These are phyloP conservation scores for Scomber colias DNA, from an alignment of 2,113 vertebrate genomes.

Conservation along the genomic window DNA sequence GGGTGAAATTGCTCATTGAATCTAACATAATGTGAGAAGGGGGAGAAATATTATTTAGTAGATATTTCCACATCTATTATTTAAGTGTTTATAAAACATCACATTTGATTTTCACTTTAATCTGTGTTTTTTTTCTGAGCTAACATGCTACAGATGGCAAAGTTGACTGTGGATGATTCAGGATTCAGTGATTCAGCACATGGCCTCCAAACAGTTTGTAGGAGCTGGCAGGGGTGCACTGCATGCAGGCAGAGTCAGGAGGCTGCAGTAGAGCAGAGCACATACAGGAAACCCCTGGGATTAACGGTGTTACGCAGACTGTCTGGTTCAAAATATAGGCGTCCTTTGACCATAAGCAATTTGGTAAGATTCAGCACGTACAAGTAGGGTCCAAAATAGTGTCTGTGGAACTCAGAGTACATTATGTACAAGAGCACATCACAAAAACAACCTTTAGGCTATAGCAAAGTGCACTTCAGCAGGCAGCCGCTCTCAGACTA, in stretches of 20 bases:
- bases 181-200: constrained; percentile 16
- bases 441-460: constrained; percentile 48
- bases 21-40: background rate
- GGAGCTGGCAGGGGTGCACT: constrained; percentile 9
- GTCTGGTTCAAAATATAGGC: constrained; percentile 1
- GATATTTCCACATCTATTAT: background rate
- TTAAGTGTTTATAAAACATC: background rate
- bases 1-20: background rate
- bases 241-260: constrained; percentile 1
- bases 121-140: background rate
- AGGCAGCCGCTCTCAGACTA: background rate
- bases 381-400: constrained; percentile 29
- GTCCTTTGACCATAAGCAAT: background rate
- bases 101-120: background rate
- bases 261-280: constrained; percentile 9
- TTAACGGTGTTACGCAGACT: constrained; percentile 19
- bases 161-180: constrained; percentile 27
- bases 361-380: background rate
- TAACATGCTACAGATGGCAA: constrained; percentile 26
- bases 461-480: constrained; percentile 35
- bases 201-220: constrained; percentile 26
- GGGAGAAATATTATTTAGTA: too few relatives aligned
- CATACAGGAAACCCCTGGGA: constrained; percentile 45
- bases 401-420: constrained; percentile 23
- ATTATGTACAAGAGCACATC: constrained; percentile 35